Conservation (phyloP, 2,888 invertebrate species). For the Maniola hyperantus region DNA sequence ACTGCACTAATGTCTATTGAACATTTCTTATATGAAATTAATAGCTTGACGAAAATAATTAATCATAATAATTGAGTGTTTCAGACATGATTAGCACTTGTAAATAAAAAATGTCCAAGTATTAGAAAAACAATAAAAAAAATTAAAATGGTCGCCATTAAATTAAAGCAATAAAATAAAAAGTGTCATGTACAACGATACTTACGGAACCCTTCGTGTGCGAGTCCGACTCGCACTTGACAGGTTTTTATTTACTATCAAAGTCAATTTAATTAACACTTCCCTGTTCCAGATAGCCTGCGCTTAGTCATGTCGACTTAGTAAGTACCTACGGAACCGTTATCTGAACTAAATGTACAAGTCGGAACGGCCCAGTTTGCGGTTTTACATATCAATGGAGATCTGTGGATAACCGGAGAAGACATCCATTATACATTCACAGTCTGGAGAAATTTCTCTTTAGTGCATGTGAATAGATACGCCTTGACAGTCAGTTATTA, state of each 20-base stretch:
- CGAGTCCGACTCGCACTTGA: no score
- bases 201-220: no score
- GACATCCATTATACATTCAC: conserved; percentile 41
- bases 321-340: conserved; percentile 56
- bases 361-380: conserved; percentile 62
- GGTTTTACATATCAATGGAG: conserved; percentile 66
- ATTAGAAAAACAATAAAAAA: no score
- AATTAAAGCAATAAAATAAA: no score
- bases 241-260: conserved; percentile 12
- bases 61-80: neutral
- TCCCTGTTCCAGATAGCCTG: conserved; percentile 33
- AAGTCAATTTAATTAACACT: conserved; percentile 40
- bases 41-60: neutral
- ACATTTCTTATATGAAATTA: neutral
- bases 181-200: no score
- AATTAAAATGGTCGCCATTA: no score
- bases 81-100: neutral
- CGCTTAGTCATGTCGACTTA: conserved; percentile 32
- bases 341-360: conserved; percentile 63
- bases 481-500: conserved; percentile 21
- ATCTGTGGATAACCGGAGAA: conserved; percentile 45
- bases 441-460: conserved; percentile 37
- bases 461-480: conserved; percentile 22
- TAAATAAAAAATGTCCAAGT: neutral
- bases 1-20: neutral